Evolutionary conservation across 1,140 invertebrate genomes (phyloP), one percentile per base, ranked within the genome.

Genomic region (Trichonephila clavipes): DNA sequence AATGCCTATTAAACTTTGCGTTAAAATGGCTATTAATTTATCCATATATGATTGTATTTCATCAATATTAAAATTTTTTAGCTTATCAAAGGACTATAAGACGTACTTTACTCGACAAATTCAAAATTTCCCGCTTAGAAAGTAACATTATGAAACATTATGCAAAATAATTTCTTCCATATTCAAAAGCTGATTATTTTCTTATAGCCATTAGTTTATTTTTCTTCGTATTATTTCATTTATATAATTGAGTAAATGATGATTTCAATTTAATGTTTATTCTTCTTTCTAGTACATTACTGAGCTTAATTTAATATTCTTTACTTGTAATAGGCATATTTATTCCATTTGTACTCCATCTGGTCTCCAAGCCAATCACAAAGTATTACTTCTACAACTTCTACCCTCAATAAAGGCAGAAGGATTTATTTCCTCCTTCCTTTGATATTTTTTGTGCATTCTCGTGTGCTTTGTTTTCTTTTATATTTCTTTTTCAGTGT

Each of bases 361-460:
- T 59, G 83, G 18, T 19, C 24, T 61, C 58, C 58, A 85, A 85
- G n/a, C 24, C 51, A 58, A 28, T 85, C 83, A 34, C 83, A 58
- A 21, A 19, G 16, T 28, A 10, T 7, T 51, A 24, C 44, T 7
- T 85, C 28, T 12, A 28, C 16, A 40, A 77, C 6, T 34, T 34
- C 83, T 24, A 7, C 59, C n/a, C 3, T 59, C 34, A 58, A 85
- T 85, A 85, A 24, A 85, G 21, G 24, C 51, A 24, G n/a, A 85
- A 85, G 51, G 58, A 59, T 85, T 85, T 24, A 85, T 85, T 85
- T 85, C 83, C 58, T 85, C 83, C 51, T 85, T 40, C 28, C 24
- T 59, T 85, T 6, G 83, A 28, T 24, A 59, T 34, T 85, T 85
- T 89, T 72, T 88, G 19, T 72, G 18, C 14, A 18, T 58, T 77